phyloP scores from a whole-genome alignment of 2,797 vertebrate genomes.

The Morelia viridis region DNA sequence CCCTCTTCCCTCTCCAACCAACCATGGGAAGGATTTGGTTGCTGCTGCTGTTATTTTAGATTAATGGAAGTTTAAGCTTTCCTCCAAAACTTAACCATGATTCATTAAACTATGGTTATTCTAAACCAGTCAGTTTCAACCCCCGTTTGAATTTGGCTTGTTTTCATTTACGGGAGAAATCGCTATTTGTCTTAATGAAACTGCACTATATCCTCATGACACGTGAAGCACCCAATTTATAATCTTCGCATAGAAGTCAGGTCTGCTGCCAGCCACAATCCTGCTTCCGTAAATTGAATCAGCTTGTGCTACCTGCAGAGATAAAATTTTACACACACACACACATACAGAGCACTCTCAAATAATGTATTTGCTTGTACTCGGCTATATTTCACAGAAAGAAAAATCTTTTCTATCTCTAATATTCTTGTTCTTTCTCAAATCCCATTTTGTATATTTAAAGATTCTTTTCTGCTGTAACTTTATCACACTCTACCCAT shows the following conservation, averaged over 20 bases:
- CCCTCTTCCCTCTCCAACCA: neutral
- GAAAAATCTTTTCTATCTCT: neutral
- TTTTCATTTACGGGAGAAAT: neutral
- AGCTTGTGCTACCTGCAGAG: neutral
- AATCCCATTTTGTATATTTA: neutral
- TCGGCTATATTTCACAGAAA: neutral
- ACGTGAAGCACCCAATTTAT: neutral
- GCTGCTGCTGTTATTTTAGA: neutral
- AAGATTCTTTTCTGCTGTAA: neutral
- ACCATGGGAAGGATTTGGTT: neutral
- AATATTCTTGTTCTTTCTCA: neutral
- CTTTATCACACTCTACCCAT: neutral
- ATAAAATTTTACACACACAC: neutral
- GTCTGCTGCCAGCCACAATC: neutral
- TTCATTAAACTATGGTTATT: neutral
- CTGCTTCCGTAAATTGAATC: neutral
- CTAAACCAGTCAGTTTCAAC: neutral
- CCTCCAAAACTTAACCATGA: neutral
- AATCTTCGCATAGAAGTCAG: neutral
- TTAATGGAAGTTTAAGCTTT: neutral
- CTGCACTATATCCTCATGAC: neutral
- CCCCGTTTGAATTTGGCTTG: neutral
- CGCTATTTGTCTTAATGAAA: neutral
- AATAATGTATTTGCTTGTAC: neutral
- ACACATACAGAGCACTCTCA: neutral